Base-by-base conservation (phyloP, 2,888 invertebrate genomes). In the Heterodera filipjevi region DNA sequence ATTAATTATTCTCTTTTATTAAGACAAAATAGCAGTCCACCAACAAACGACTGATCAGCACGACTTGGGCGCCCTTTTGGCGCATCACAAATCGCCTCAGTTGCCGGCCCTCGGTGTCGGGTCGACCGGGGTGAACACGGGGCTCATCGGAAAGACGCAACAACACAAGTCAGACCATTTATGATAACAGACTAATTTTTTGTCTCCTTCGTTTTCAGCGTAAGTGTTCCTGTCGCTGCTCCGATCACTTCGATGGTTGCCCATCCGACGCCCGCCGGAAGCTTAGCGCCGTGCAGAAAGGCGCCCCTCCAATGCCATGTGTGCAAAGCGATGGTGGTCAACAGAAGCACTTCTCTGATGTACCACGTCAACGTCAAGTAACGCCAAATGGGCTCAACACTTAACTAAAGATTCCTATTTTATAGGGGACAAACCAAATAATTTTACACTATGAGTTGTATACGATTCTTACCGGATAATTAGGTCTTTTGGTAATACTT, bases 291-390 rank as follows among this genome's bases (percentile, higher is more conserved):
- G n/a, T 19, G 3, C 73, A 33, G 16, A 73, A n/a, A 59, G 22
- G 66, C 66, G 22, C 64, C 75, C 30, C 33, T 75, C 30, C 75
- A 53, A 53, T 75, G 75, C 33, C 75, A 75, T 10, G 75, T 68
- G 44, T 75, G 75, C 46, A 44, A 75, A 12, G 53, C 44, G 19
- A 75, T 75, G 75, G 75, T 75, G 6, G 75, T 75, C 2, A 75
- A 68, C 32, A 30, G 75, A 64, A 75, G 75, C 68, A 75, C 75
- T 35, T 75, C 75, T 16, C 35, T 75, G 30, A 75, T 75, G 75
- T 75, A 75, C 68, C 75, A 75, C 66, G 75, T 75, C 44, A 75
- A 75, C 22, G 75, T 75, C 44, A 75, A 75, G 59, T 59, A 59
- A 59, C n/a, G 59, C 59, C 8, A 59, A 22, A 0, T 10, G 8